A percentile compares a stretch with the other conserved stretches of the same genome.
phyloP scores from a whole-genome alignment of 2,113 vertebrate genomes.

The Cygnus buccinator region DNA sequence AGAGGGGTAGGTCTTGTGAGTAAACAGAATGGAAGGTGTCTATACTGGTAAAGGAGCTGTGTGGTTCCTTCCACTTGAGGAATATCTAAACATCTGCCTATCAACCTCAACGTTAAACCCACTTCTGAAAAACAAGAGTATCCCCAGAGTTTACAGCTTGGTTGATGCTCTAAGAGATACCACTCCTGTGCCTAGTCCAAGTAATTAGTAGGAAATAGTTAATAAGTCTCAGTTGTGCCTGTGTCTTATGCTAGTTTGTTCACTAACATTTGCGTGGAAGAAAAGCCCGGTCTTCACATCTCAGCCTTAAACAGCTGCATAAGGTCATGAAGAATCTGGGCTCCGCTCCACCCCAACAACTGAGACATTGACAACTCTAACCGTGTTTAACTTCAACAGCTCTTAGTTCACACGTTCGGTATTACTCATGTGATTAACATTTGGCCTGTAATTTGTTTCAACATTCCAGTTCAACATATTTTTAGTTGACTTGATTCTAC shows the following conservation, averaged over 20 bases:
- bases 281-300: background rate
- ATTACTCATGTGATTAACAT: background rate
- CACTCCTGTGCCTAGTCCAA: background rate
- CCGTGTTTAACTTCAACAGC: background rate
- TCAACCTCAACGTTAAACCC: background rate
- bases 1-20: rapidly evolving
- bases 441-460: background rate
- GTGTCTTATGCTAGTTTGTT: background rate
- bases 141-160: too few species aligned
- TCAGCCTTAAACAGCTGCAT: background rate
- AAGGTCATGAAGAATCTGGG: background rate
- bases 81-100: background rate
- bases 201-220: background rate
- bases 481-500: background rate
- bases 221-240: background rate
- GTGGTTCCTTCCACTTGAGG: background rate
- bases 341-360: background rate
- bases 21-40: background rate
- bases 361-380: background rate
- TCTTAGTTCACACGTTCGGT: background rate
- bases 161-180: background rate
- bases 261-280: background rate
- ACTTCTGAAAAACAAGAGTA: background rate
- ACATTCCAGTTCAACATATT: background rate
- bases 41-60: background rate